A percentile compares a stretch with the other conserved stretches of the same genome.
Conservation (phyloP, 1,140 invertebrate genomes). For the Hyposmocoma kahamanoa region DNA sequence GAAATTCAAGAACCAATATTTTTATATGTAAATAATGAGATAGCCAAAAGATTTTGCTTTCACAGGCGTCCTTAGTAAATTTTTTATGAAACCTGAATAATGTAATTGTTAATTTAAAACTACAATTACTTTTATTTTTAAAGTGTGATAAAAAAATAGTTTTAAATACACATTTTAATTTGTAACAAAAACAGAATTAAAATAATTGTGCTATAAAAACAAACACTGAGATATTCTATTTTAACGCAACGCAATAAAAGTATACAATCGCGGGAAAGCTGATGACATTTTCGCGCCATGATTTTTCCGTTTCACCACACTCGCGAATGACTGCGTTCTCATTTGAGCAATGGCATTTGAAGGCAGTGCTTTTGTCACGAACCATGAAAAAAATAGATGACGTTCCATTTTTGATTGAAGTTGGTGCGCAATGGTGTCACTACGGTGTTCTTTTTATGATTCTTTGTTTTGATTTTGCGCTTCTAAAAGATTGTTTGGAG, state of each 20-base stretch:
- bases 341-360: slow-evolving; percentile 70
- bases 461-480: slow-evolving; percentile 21
- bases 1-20: no score
- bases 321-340: slow-evolving; percentile 65
- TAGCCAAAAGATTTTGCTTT: no score
- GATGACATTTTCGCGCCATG: slow-evolving; percentile 56
- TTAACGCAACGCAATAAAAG: not conserved
- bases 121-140: no score
- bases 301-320: slow-evolving; percentile 66
- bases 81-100: no score
- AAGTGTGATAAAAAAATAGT: no score
- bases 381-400: slow-evolving; percentile 44
- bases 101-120: no score
- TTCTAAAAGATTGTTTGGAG: no score
- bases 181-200: no score
- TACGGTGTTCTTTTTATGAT: slow-evolving; percentile 33
- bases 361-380: slow-evolving; percentile 52
- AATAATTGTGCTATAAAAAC: no score
- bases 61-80: no score
- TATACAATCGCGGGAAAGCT: slow-evolving; percentile 27
- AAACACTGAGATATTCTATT: not conserved
- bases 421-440: slow-evolving; percentile 28
- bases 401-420: slow-evolving; percentile 60
- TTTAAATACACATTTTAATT: no score
- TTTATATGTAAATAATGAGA: no score